Evolutionary conservation across 2,888 invertebrate species (phyloP), one percentile per base, ranked within the genome.

Genomic region (Sarcophaga carnaria): DNA sequence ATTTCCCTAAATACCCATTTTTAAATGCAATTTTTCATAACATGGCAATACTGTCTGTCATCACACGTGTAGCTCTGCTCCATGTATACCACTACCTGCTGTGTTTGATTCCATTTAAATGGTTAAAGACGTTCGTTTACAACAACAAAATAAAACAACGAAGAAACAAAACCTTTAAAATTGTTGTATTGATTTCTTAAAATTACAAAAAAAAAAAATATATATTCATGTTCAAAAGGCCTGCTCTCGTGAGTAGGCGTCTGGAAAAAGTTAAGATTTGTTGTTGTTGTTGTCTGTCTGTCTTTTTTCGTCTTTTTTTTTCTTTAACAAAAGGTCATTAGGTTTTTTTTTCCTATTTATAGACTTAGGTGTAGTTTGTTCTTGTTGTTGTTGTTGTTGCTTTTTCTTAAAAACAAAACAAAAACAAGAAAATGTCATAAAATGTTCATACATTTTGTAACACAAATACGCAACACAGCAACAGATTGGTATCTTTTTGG

Each of bases 401-500:
- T 37, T 71, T 20, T 71, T 71, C n/a, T n/a, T 27, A 1, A 71
- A 27, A 22, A 27, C 22, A 22, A 22, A 22, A 22, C 1, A 22
- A 22, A 22, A 22, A 22, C 22, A 1, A 22, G 22, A 71, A 70
- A 69, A 49, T 3, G 37, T 66, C 78, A 85, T 76, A 85, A 85
- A 80, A 79, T 74, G 71, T 25, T 77, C 62, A 17, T 20, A 14
- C 8, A 62, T 22, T 63, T 78, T 27, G 49, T 47, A 60, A 69
- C 25, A n/a, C 54, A 54, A 54, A 74, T 49, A 49, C 17, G 59
- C 63, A 77, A 69, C 17, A 49, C 17, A 49, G 64, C 71, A 71
- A 72, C 70, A 80, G 59, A 80, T 75, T 83, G 62, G 1, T 72
- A 49, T 49, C 37, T 37, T 63, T 87, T 63, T 87, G 83, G 82